A percentile compares a stretch with the other conserved stretches of the same genome.
Evolutionary conservation across 2,888 invertebrate genomes (phyloP).

Genomic region (Caenorhabditis becei): DNA sequence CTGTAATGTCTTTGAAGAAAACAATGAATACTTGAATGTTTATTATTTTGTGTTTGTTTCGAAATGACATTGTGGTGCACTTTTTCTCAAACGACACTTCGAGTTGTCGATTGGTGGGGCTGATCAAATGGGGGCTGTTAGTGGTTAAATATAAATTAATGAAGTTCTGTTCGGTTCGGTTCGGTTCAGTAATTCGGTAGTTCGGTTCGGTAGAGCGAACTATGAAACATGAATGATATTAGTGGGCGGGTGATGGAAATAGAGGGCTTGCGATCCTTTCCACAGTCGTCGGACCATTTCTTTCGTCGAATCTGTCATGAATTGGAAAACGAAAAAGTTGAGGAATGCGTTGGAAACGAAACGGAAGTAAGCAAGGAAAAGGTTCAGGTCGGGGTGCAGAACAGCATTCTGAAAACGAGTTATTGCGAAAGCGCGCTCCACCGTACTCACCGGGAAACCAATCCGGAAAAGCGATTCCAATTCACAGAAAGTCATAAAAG

Average conservation of each 20-base stretch:
- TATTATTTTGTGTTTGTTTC: not conserved
- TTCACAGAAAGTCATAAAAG: not conserved
- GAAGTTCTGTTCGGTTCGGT: no score
- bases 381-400: not conserved
- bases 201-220: not conserved
- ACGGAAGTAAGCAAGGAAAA: not conserved
- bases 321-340: not conserved
- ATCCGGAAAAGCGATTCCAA: not conserved
- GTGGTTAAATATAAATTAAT: not conserved
- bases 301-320: not conserved
- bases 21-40: slow-evolving; percentile 22
- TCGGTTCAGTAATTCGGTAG: no score
- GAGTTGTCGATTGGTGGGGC: no score
- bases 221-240: not conserved
- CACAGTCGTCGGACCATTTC: not conserved
- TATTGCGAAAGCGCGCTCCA: not conserved
- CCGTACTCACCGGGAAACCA: not conserved
- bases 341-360: not conserved
- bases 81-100: not conserved
- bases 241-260: not conserved
- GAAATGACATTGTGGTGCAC: not conserved
- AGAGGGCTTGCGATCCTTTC: not conserved
- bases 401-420: not conserved
- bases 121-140: no score
- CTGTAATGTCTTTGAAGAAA: slow-evolving; percentile 32